Conservation (phyloP, 2,113 vertebrate species). For the Pelvicachromis taeniatus region DNA sequence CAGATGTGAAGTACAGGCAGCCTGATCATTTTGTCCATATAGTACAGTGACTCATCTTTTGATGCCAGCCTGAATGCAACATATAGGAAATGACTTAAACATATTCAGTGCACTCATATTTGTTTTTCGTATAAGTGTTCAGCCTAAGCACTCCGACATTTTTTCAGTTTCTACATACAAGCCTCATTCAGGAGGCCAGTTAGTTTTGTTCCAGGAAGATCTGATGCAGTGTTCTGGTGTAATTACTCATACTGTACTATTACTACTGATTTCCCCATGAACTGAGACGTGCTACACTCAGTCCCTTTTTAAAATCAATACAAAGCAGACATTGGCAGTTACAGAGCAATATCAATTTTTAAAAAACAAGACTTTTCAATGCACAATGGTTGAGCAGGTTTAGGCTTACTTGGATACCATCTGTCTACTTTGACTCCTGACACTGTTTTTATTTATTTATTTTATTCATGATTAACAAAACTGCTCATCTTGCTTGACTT, state of each 20-base stretch:
- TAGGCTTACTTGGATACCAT: not conserved
- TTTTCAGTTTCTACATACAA: not conserved
- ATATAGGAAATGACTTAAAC: too few relatives aligned
- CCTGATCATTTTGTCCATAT: not conserved
- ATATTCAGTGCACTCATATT: not conserved
- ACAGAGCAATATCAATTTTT: not conserved
- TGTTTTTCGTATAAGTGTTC: not conserved
- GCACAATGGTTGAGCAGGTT: not conserved
- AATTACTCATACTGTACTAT: not conserved
- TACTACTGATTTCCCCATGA: not conserved
- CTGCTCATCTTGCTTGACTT: not conserved
- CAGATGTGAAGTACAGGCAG: fast-evolving
- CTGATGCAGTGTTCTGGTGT: not conserved
- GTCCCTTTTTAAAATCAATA: not conserved
- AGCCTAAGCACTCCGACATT: not conserved
- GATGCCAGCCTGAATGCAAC: not conserved
- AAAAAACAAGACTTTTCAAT: not conserved
- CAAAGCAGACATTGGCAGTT: not conserved
- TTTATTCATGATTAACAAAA: not conserved
- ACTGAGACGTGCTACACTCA: not conserved
- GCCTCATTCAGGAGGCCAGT: not conserved
- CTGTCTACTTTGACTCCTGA: not conserved
- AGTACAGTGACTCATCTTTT: not conserved
- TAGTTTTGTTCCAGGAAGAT: not conserved
- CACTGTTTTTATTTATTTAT: not conserved